Evolutionary conservation across 2,113 vertebrate genomes (phyloP), one percentile per base, ranked within the genome.

Genomic region (Chauna torquata): DNA sequence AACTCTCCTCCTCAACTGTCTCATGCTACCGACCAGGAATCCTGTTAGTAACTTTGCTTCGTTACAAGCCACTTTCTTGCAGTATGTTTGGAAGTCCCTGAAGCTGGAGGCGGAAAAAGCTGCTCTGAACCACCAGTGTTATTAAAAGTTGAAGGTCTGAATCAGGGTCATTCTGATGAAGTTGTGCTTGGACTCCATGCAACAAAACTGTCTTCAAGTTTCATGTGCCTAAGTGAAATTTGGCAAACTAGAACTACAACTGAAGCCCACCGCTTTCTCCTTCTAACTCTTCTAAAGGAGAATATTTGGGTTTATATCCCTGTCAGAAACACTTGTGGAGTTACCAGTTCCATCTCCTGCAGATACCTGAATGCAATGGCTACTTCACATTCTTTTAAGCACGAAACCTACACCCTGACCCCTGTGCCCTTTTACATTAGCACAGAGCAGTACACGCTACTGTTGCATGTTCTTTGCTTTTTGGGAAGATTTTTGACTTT

Each of bases 321-420:
- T 58, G 24, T 52, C 19, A 59, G 83, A 77, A 81, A 66, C 4
- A 25, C 9, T 64, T 4, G 38, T 57, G 0, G 0, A 25, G 24
- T 62, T 91, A 47, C 23, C 4, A 5, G 17, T 78, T 55, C 36
- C 34, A 50, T 40, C 40, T 91, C 62, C 49, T 87, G 36, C 12
- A 76, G 78, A 27, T 6, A 40, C 28, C 57, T 64, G 66, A 47
- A 30, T 70, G 58, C 58, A 74, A 8, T 38, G 65, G 49, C 42
- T 66, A 2, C 52, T 69, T 11, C 19, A 1, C 38, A 36, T 61
- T 72, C 36, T 27, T 27, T 69, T 50, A 55, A 74, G 36, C 23
- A 16, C 3, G 0, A 19, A 55, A 19, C 28, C 69, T 76, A 71
- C 52, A 22, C 20, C 34, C 11, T 27, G 59, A 18, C 30, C 30